A percentile compares a stretch with the other conserved stretches of the same genome.
Conservation (phyloP, 2,113 vertebrate species). For the Rhinopomastus cyanomelas region DNA sequence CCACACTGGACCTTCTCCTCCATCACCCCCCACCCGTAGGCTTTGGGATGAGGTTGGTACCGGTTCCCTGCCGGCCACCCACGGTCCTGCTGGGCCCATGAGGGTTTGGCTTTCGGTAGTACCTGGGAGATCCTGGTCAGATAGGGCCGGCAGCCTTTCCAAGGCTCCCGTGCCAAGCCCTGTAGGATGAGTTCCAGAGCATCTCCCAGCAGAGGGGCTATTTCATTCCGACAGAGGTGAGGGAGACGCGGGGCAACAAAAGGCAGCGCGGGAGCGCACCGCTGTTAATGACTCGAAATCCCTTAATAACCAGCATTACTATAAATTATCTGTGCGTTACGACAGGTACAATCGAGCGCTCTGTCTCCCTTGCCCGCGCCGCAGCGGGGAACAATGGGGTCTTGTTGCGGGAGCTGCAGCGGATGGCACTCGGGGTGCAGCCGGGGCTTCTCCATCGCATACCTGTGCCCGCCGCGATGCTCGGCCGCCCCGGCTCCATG, state of each 20-base stretch:
- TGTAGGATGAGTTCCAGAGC: slow-evolving; percentile 66
- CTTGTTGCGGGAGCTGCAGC: slow-evolving; percentile 47
- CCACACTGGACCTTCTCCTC: neutral
- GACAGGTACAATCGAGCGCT: slow-evolving; percentile 62
- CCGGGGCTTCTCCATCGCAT: neutral
- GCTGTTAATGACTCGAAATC: slow-evolving; percentile 70
- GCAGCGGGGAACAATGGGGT: slow-evolving; percentile 42
- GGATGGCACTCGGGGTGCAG: slow-evolving; percentile 3
- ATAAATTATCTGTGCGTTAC: slow-evolving; percentile 58
- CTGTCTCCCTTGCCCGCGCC: slow-evolving; percentile 49
- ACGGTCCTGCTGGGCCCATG: neutral
- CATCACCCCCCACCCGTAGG: neutral
- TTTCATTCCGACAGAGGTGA: slow-evolving; percentile 8
- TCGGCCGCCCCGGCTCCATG: neutral
- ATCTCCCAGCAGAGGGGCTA: slow-evolving; percentile 55
- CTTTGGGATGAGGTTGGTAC: neutral
- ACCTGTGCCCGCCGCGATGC: slow-evolving; percentile 39
- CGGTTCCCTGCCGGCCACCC: neutral
- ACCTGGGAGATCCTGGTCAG: slow-evolving; percentile 35
- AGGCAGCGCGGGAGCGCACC: slow-evolving; percentile 42
- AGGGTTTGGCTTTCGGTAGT: neutral
- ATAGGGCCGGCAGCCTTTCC: slow-evolving; percentile 40
- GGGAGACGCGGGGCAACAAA: accelerated
- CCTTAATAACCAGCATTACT: slow-evolving; percentile 74
- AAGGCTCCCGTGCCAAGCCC: slow-evolving; percentile 50